Base-by-base conservation (phyloP, 2,888 invertebrate genomes). In the Camponotus fellah region DNA sequence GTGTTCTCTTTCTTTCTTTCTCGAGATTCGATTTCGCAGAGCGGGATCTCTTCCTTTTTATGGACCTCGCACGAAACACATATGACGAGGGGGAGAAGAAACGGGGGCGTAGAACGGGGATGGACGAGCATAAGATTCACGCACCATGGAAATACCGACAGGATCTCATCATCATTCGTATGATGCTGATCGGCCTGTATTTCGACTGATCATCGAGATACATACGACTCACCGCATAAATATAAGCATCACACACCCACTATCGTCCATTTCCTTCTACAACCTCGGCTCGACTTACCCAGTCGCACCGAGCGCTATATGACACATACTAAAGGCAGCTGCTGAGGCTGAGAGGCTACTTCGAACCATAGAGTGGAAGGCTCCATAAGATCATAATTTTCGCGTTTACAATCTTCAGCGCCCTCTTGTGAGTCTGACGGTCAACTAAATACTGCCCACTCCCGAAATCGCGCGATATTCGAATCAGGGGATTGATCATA, bases 11-110 rank as follows among this genome's bases (percentile, higher is more conserved):
- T 37, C 21, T 37, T 6, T 4, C 37, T 1, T 26, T 26, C 26
- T 2, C 4, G 37, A 17, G 26, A 26, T 26, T 26, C 9, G 17
- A 5, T 26, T 34, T n/a, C 12, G 26, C 12, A 40, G 40, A 40
- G 40, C 17, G 40, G 8, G 21, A 60, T n/a, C 26, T 74, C 74
- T 74, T 62, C 40, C 74, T 62, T 32, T 74, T 60, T 74, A 74
- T 62, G 40, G 40, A 12, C 72, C 17, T 32, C 74, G 8, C 60
- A 40, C 60, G 32, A 60, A 40, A 60, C 8, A 74, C 26, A 74
- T 10, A 40, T 10, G 12, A 2, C 60, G 62, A 62, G 62, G 2
- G 10, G 58, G 32, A 21, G 49, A 56, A 21, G 9, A 32, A 32
- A 43, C 43, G 43, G 12, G 40, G 74, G 17, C 40, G 40, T 56